Evolutionary conservation across 1,140 invertebrate genomes (phyloP).

Genomic region (Plectus sambesii): DNA sequence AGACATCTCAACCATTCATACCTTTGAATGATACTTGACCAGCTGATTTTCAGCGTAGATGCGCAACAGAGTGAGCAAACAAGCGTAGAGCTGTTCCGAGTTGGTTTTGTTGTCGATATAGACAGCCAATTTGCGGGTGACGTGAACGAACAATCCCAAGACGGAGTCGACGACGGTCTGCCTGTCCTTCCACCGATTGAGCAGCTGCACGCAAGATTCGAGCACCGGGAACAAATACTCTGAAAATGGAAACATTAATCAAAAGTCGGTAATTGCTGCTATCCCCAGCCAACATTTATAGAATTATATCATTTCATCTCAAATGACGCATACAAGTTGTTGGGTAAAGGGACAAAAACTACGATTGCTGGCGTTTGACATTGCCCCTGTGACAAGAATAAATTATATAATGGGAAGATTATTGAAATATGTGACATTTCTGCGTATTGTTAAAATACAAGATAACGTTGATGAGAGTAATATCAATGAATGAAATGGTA

Average conservation of each 20-base stretch:
- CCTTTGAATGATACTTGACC: slow-evolving; percentile 1
- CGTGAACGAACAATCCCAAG: slow-evolving; percentile 15
- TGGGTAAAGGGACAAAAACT: too few species aligned
- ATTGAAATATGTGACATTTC: too few species aligned
- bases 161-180: slow-evolving; percentile 3
- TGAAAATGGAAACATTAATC: background rate
- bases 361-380: too few species aligned
- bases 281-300: too few species aligned
- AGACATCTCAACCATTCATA: background rate
- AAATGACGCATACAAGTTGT: too few species aligned
- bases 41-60: slow-evolving; percentile 5
- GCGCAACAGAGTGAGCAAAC: slow-evolving; percentile 6
- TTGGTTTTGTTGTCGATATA: background rate
- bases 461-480: too few species aligned
- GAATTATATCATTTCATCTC: too few species aligned
- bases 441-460: too few species aligned
- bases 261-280: too few species aligned
- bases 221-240: slow-evolving; percentile 1
- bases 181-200: background rate
- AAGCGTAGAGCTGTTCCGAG: background rate
- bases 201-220: slow-evolving; percentile 2
- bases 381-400: too few species aligned
- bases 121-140: background rate
- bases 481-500: too few species aligned
- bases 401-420: too few species aligned